A percentile compares a stretch with the other conserved stretches of the same genome.
phyloP scores from a whole-genome alignment of 1,140 invertebrate genomes.

The Hyles euphorbiae region DNA sequence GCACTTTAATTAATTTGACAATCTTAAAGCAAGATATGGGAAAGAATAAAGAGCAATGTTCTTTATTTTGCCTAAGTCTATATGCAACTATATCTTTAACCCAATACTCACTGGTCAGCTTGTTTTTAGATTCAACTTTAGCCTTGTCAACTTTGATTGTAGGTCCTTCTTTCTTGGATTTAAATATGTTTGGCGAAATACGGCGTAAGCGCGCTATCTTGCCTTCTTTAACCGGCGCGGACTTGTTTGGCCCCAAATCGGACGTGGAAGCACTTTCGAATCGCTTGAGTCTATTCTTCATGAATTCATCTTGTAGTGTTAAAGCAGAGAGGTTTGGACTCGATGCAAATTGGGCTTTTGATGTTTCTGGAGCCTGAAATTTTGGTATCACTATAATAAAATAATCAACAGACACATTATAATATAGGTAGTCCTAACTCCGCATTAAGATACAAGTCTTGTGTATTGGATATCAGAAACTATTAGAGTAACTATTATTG shows the following conservation, averaged over 20 bases:
- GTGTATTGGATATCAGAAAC: no score
- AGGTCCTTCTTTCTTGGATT: constrained; percentile 35
- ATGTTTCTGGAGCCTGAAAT: constrained; percentile 42
- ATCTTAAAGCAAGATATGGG: no score
- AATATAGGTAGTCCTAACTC: no score
- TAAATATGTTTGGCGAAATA: constrained; percentile 54
- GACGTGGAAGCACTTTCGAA: constrained; percentile 56
- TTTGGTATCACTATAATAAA: neutral
- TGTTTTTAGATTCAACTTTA: constrained; percentile 34
- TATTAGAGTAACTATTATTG: no score
- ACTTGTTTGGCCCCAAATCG: constrained; percentile 31
- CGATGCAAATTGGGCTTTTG: constrained; percentile 54
- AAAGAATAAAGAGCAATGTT: no score
- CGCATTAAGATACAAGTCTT: no score
- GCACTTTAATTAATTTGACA: no score
- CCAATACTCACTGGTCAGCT: constrained; percentile 46
- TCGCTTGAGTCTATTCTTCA: constrained; percentile 35
- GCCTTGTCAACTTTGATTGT: constrained; percentile 30
- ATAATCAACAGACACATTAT: neutral
- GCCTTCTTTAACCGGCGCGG: constrained; percentile 26
- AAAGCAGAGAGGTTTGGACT: constrained; percentile 53
- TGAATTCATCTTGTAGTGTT: constrained; percentile 32
- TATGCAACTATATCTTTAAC: neutral
- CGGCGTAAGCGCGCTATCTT: constrained; percentile 37
- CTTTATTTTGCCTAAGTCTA: no score